Percentiles rank a stretch among this genome's conserved stretches.
These are phyloP conservation scores for Okapia johnstoni DNA, from an alignment of 2,113 vertebrate species.

Conservation along the genomic window DNA sequence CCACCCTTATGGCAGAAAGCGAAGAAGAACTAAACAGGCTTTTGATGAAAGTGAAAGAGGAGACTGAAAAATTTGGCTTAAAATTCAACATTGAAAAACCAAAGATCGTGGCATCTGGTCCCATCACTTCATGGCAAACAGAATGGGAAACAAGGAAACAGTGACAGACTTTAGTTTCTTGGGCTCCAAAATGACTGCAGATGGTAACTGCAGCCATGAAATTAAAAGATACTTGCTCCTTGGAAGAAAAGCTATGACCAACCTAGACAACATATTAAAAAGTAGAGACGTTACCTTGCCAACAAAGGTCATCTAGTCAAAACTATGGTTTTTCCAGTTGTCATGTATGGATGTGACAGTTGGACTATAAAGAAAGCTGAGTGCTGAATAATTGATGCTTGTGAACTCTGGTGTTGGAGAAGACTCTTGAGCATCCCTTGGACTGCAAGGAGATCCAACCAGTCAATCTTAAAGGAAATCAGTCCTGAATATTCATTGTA, in stretches of 20 bases:
- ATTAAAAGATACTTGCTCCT: background rate
- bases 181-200: background rate
- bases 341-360: background rate
- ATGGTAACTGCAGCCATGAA: background rate
- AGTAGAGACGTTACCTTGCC: background rate
- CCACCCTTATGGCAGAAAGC: background rate
- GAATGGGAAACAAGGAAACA: background rate
- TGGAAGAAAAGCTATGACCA: background rate
- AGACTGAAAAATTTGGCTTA: background rate
- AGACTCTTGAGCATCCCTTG: background rate
- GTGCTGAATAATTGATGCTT: background rate
- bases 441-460: background rate
- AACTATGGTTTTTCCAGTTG: background rate
- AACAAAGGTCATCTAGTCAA: background rate
- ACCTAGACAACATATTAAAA: background rate
- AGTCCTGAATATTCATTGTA: background rate
- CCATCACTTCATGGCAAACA: background rate
- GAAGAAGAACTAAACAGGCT: background rate
- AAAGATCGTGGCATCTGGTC: background rate
- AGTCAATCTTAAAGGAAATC: background rate
- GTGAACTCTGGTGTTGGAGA: background rate
- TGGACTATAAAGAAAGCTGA: background rate
- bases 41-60: background rate
- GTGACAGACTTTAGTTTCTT: background rate
- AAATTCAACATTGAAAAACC: background rate